Evolutionary conservation across 2,113 vertebrate species (phyloP).

Genomic region (Taxidea taxus): DNA sequence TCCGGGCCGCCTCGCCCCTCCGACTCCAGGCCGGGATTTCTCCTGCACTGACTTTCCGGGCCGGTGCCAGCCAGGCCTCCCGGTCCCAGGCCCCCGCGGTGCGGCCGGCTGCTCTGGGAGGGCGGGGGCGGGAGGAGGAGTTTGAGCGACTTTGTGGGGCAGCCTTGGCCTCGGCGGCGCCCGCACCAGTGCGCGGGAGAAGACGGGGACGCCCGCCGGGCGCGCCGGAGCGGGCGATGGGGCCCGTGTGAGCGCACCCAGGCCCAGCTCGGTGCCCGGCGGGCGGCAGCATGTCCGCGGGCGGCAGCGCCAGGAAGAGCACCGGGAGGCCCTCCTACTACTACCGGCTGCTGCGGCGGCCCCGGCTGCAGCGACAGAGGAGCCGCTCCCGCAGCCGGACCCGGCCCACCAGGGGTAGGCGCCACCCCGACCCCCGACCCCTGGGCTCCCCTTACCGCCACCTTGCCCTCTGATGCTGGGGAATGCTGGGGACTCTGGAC

Average conservation of each 20-base stretch:
- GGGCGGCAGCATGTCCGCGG: conserved; percentile 89
- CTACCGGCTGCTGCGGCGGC: conserved; percentile 95
- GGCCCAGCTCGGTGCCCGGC: conserved; percentile 75
- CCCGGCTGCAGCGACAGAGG: conserved; percentile 94
- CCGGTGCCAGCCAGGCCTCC: conserved; percentile 68
- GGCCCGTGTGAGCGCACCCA: conserved; percentile 69
- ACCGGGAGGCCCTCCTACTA: conserved; percentile 95
- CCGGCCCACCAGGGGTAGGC: conserved; percentile 92
- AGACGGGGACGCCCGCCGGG: conserved; percentile 66
- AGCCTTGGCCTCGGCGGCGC: conserved; percentile 25
- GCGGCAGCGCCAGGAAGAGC: conserved; percentile 91
- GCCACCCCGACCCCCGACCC: conserved; percentile 59
- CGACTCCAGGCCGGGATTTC: conserved; percentile 86
- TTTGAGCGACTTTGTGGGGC: conserved; percentile 71
- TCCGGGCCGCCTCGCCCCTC: background rate
- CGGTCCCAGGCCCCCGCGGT: conserved; percentile 69
- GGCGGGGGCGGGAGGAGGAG: conserved; percentile 59
- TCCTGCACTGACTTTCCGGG: conserved; percentile 76
- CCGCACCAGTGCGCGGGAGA: conserved; percentile 7
- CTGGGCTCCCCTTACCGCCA: background rate
- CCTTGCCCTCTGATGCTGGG: background rate
- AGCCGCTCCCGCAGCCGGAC: conserved; percentile 95
- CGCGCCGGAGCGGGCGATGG: conserved; percentile 70
- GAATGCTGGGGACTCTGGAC: background rate
- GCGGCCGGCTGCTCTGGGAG: conserved; percentile 70